Conservation (phyloP, 1,140 invertebrate genomes). For the Aphelenchoides avenae region DNA sequence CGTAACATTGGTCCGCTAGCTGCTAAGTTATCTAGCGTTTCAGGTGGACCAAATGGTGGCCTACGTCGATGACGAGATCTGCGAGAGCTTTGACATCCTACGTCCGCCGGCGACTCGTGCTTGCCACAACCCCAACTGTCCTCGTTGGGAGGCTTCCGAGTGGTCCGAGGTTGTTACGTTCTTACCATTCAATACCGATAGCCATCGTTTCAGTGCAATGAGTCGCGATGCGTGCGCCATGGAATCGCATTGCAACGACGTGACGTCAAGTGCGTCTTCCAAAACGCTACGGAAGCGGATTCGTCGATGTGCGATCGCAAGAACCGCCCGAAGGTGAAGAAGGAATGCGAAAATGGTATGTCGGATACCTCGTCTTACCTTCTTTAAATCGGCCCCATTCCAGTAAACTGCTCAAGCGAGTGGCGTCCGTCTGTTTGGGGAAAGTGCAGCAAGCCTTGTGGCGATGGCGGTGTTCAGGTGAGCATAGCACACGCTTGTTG, state of each 20-base stretch:
- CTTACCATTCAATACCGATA: neutral
- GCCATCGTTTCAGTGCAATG: slow-evolving; percentile 36
- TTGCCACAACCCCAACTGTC: slow-evolving; percentile 45
- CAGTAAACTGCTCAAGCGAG: slow-evolving; percentile 42
- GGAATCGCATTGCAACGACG: slow-evolving; percentile 30
- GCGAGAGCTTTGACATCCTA: slow-evolving; percentile 44
- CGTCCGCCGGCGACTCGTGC: slow-evolving; percentile 40
- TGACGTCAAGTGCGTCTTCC: slow-evolving; percentile 44
- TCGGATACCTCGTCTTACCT: neutral
- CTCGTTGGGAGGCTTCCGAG: slow-evolving; percentile 45
- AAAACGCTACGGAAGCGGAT: slow-evolving; percentile 51
- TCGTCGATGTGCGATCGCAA: slow-evolving; percentile 43
- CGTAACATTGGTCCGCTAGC: too few relatives aligned
- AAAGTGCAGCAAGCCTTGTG: slow-evolving; percentile 39
- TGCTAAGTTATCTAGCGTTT: too few relatives aligned
- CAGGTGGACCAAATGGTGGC: slow-evolving; percentile 26
- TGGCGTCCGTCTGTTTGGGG: slow-evolving; percentile 42
- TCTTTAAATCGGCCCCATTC: too few relatives aligned
- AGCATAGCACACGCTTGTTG: slow-evolving; percentile 5
- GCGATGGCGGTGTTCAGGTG: slow-evolving; percentile 39
- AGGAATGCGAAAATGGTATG: slow-evolving; percentile 45
- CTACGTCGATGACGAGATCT: slow-evolving; percentile 50
- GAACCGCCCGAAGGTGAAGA: slow-evolving; percentile 50
- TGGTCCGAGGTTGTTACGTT: slow-evolving; percentile 35
- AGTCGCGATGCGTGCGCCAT: slow-evolving; percentile 37